These are phyloP conservation scores for Drosophila nigricruria DNA, from an alignment of 2,888 invertebrate species.

Conservation along the genomic window DNA sequence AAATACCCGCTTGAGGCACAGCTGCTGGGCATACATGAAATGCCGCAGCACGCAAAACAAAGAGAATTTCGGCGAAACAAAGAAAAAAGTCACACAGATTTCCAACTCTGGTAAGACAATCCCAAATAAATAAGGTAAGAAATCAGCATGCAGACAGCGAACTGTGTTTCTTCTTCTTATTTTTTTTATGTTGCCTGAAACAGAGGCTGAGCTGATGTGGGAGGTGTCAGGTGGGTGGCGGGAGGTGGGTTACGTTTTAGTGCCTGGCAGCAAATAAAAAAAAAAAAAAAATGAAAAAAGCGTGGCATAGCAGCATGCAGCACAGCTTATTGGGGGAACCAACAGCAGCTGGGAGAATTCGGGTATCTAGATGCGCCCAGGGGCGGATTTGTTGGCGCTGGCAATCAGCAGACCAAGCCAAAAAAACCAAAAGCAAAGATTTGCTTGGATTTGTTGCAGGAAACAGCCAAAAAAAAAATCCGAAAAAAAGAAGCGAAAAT, in stretches of 20 bases:
- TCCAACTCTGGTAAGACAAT: slow-evolving; percentile 52
- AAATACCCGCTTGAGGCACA: slow-evolving; percentile 18
- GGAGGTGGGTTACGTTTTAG: slow-evolving; percentile 31
- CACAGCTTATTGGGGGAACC: slow-evolving; percentile 13
- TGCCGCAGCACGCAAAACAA: slow-evolving; percentile 18
- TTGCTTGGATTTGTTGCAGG: slow-evolving; percentile 38
- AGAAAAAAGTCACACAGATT: slow-evolving; percentile 49
- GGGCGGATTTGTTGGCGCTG: slow-evolving; percentile 49
- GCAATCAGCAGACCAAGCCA: slow-evolving; percentile 48
- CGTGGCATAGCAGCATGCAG: slow-evolving; percentile 15
- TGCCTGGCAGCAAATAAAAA: slow-evolving; percentile 45
- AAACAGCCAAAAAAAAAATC: neutral
- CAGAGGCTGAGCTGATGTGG: neutral
- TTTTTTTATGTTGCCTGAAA: neutral
- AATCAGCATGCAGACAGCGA: slow-evolving; percentile 58
- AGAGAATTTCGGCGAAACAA: slow-evolving; percentile 21
- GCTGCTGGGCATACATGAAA: slow-evolving; percentile 19
- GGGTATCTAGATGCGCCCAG: slow-evolving; percentile 22
- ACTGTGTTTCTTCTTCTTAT: slow-evolving; percentile 14
- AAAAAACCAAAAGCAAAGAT: slow-evolving; percentile 46
- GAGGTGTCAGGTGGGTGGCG: neutral
- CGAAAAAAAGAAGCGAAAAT: slow-evolving; percentile 6
- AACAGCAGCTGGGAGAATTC: slow-evolving; percentile 6
- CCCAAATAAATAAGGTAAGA: slow-evolving; percentile 70
- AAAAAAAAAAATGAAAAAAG: slow-evolving; percentile 26